Conservation (phyloP, 1,140 invertebrate genomes). For the Bombus picipes region DNA sequence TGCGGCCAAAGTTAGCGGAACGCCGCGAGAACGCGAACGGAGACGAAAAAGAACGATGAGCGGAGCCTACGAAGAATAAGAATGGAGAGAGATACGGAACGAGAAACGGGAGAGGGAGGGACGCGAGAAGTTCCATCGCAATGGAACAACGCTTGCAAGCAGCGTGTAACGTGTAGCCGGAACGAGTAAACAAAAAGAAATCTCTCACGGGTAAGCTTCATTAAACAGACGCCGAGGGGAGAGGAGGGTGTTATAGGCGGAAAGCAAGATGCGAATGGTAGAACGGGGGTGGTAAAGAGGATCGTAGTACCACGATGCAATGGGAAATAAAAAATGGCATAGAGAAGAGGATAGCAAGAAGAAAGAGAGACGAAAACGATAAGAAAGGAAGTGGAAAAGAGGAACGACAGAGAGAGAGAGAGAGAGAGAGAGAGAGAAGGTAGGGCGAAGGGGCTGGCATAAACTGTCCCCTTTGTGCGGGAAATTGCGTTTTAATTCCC, state of each 20-base stretch:
- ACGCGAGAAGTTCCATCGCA: conserved; percentile 39
- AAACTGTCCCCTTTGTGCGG: conserved; percentile 82
- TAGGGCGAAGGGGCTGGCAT: conserved; percentile 70
- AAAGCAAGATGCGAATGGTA: conserved; percentile 2
- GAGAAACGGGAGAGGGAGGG: background rate
- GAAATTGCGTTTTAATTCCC: conserved; percentile 83
- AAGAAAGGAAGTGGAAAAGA: background rate
- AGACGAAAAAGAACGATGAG: background rate
- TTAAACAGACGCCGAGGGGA: conserved; percentile 73
- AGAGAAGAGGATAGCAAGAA: background rate
- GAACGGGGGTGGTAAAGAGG: background rate
- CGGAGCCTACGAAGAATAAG: background rate
- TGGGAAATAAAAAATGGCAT: background rate
- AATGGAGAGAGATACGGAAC: background rate
- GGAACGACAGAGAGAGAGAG: conserved; percentile 11
- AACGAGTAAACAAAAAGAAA: conserved; percentile 70
- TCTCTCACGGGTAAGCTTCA: conserved; percentile 77
- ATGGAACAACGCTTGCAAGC: conserved; percentile 54
- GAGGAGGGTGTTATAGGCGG: conserved; percentile 53
- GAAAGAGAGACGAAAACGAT: background rate
- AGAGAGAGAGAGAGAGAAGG: background rate
- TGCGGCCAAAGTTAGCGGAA: conserved; percentile 25
- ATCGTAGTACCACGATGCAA: background rate
- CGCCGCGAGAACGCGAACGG: background rate
- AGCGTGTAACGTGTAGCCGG: conserved; percentile 51